A percentile compares a stretch with the other conserved stretches of the same genome.
Evolutionary conservation across 53 echinoderm and acorn worm genomes (phyloP).

Genomic region (Crossaster papposus): DNA sequence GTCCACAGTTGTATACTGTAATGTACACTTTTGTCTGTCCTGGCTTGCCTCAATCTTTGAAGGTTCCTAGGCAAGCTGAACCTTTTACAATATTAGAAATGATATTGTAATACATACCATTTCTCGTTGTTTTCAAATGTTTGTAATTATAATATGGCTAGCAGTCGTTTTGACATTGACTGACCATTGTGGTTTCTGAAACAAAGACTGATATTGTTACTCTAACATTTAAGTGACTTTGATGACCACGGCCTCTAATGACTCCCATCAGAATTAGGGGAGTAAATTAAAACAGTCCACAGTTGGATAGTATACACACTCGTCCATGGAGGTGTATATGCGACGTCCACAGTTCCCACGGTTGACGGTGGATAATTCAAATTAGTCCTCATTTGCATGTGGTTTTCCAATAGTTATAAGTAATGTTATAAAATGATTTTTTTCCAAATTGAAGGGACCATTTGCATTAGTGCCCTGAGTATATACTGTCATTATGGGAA

Average conservation of each 20-base stretch:
- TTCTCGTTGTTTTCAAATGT: background rate
- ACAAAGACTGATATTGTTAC: background rate
- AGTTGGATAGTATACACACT: background rate
- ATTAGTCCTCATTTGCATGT: slow-evolving; percentile 1
- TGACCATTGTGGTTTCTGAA: background rate
- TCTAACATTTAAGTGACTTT: background rate
- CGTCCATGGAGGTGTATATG: background rate
- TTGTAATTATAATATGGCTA: background rate
- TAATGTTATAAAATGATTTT: background rate
- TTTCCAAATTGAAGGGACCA: background rate
- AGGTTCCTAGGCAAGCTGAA: background rate
- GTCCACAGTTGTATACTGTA: no score
- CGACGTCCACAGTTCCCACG: background rate
- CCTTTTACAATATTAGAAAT: no score
- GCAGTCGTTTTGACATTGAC: background rate
- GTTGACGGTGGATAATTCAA: no score
- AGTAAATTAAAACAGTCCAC: background rate
- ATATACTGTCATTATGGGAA: background rate
- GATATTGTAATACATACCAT: no score
- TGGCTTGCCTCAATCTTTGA: background rate
- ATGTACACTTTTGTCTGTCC: no score
- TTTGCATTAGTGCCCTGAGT: slow-evolving; percentile 9
- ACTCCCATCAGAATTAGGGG: background rate
- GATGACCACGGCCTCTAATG: background rate
- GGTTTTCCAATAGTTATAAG: background rate